A percentile compares a stretch with the other conserved stretches of the same genome.
Evolutionary conservation across 2,888 invertebrate genomes (phyloP).

Genomic region (Pinctada fucata): DNA sequence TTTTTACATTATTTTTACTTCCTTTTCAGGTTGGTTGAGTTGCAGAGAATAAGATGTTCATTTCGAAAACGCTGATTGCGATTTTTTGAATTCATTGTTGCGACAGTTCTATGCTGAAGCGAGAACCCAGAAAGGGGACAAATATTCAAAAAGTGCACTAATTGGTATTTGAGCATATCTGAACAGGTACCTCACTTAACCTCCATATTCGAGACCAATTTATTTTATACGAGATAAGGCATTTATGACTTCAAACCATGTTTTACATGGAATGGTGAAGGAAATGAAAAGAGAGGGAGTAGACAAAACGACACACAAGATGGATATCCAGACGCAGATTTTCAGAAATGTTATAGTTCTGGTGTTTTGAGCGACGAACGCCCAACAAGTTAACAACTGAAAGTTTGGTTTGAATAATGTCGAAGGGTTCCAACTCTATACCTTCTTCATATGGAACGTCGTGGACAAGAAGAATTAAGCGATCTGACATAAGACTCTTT

Average conservation of each 20-base stretch:
- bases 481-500: constrained; percentile 4
- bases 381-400: not conserved
- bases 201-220: not conserved
- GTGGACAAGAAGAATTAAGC: constrained; percentile 12
- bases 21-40: no score
- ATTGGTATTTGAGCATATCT: not conserved
- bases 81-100: no score
- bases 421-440: not conserved
- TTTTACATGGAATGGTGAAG: not conserved
- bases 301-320: not conserved
- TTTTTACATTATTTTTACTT: no score
- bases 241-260: not conserved
- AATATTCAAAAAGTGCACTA: no score
- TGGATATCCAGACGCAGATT: not conserved
- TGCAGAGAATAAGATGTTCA: no score
- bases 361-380: not conserved
- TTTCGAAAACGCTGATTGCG: no score
- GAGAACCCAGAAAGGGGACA: no score
- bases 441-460: not conserved
- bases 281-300: not conserved
- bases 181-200: not conserved
- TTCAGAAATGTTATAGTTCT: not conserved
- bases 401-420: not conserved
- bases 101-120: no score
- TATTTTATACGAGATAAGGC: not conserved